Evolutionary conservation across 2,113 vertebrate species (phyloP).

Genomic region (Candoia aspera): DNA sequence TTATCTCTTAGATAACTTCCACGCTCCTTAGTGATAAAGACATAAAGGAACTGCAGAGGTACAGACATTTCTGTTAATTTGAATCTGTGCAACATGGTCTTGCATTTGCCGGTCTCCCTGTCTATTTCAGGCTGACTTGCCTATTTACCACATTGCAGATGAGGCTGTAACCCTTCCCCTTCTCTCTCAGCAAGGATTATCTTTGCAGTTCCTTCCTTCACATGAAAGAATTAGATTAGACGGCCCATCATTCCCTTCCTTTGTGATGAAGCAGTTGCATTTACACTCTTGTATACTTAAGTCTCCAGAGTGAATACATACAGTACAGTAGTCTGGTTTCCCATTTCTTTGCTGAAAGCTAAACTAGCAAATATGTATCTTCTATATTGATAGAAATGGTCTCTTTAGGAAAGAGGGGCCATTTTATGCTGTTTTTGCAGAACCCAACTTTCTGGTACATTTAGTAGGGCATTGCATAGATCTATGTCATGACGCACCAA

Average conservation of each 20-base stretch:
- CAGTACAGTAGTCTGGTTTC: not conserved
- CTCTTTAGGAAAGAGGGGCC: not conserved
- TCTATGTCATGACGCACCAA: constrained; percentile 12
- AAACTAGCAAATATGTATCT: not conserved
- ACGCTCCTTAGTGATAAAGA: not conserved
- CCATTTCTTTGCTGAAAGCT: not conserved
- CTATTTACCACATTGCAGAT: not conserved
- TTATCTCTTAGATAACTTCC: not conserved
- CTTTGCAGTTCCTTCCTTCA: not conserved
- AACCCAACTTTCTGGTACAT: constrained; percentile 29
- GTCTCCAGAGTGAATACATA: not conserved
- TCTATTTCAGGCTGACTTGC: not conserved
- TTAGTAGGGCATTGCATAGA: constrained; percentile 25
- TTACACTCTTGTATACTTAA: not conserved
- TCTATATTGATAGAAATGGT: constrained; percentile 8
- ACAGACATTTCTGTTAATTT: not conserved
- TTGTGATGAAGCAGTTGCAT: not conserved
- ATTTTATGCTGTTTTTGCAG: not conserved
- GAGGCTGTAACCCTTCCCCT: not conserved
- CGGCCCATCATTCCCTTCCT: not conserved
- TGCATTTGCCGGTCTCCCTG: too few species aligned
- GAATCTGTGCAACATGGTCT: too few species aligned
- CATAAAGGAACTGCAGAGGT: not conserved
- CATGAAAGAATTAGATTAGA: not conserved
- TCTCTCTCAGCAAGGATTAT: not conserved